Evolutionary conservation across 2,888 invertebrate genomes (phyloP).

Genomic region (Mycalesis mineus): DNA sequence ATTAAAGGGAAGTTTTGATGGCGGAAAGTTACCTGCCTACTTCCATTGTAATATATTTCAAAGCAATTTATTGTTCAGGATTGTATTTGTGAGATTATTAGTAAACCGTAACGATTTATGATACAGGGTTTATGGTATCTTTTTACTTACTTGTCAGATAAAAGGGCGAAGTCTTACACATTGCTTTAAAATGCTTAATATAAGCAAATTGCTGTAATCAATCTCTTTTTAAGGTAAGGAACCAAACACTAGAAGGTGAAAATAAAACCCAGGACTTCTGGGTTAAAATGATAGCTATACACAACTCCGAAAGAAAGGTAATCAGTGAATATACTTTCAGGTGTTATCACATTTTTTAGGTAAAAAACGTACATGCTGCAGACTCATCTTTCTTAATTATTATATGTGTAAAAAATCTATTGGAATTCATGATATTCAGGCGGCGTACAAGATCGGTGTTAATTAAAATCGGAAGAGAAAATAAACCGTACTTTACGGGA

Average conservation of each 20-base stretch:
- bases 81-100: neutral
- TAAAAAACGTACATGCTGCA: neutral
- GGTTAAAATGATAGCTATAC: no score
- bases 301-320: no score
- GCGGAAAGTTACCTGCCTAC: slow-evolving; percentile 15
- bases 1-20: slow-evolving; percentile 26
- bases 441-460: slow-evolving; percentile 2
- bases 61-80: slow-evolving; percentile 37
- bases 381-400: neutral
- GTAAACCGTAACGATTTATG: neutral
- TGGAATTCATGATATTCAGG: neutral
- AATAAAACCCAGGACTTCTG: no score
- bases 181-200: no score
- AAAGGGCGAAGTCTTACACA: no score
- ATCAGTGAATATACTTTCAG: no score
- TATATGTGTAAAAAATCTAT: neutral
- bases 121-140: neutral
- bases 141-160: no score
- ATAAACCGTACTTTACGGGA: neutral
- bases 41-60: slow-evolving; percentile 13
- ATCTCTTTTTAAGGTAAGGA: no score
- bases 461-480: slow-evolving; percentile 9
- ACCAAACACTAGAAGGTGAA: no score
- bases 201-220: no score
- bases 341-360: no score